phyloP scores from a whole-genome alignment of 2,888 invertebrate species.

The Platycheirus albimanus region DNA sequence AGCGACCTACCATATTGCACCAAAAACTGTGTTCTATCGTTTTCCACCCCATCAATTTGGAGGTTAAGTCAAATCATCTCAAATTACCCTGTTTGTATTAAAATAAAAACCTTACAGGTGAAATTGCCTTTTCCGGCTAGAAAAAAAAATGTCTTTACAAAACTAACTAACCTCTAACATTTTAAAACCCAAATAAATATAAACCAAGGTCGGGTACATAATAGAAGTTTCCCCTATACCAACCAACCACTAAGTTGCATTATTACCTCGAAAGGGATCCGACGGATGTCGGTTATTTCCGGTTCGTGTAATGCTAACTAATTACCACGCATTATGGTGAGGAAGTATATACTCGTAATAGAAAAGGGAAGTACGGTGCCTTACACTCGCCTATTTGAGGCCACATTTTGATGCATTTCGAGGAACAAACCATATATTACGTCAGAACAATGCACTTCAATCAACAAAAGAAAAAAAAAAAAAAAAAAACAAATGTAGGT shows the following conservation, averaged over 20 bases:
- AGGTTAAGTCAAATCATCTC: not conserved
- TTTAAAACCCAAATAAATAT: not conserved
- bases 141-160: not conserved
- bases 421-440: slow-evolving; percentile 8
- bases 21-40: too few species aligned
- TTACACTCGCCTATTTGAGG: slow-evolving; percentile 17
- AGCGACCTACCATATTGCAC: too few species aligned
- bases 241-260: slow-evolving; percentile 21
- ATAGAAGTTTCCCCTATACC: not conserved
- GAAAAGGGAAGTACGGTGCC: slow-evolving; percentile 30
- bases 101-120: not conserved
- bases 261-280: slow-evolving; percentile 26
- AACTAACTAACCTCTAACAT: slow-evolving; percentile 5
- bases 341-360: slow-evolving; percentile 4
- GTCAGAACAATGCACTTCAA: not conserved
- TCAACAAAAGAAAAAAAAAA: not conserved
- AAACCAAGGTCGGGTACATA: slow-evolving; percentile 32
- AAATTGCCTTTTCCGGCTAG: not conserved
- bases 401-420: not conserved
- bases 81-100: too few species aligned
- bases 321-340: slow-evolving; percentile 46
- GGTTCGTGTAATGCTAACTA: slow-evolving; percentile 55
- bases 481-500: slow-evolving; percentile 8
- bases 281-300: slow-evolving; percentile 61
- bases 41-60: too few species aligned